Evolutionary conservation across 2,797 vertebrate genomes (phyloP), one percentile per base, ranked within the genome.

Genomic region (Urosaurus nigricauda): DNA sequence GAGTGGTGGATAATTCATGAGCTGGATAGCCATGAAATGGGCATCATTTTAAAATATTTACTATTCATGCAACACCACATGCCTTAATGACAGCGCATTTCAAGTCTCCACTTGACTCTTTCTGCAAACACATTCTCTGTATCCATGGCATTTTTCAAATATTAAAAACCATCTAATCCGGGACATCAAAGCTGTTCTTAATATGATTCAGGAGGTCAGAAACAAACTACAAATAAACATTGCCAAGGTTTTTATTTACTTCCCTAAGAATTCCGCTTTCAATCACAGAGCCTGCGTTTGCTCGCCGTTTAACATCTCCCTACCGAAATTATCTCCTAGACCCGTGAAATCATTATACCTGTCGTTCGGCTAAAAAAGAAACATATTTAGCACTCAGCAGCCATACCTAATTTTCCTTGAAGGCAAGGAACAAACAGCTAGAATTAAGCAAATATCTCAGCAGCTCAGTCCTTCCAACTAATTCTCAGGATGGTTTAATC

Each of bases 381-480:
- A 58, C 53, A 56, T 93, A 93, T 90, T 94, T 91, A 93, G 95
- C 89, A 70, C 88, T 92, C 80, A 80, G 90, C 89, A 91, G 84
- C 87, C 84, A 90, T 90, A 87, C 91, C 92, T 92, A 92, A 94
- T 95, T 96, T 95, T 95, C 93, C 92, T 95, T 90, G 90, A 92
- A 94, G 92, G 93, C 91, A 93, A 93, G 89, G 91, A 95, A 92
- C 91, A 93, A 96, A 92, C 92, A 92, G 89, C 70, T 89, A 93
- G 93, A 94, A 94, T 94, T 93, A 92, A 94, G 89, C 84, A 96
- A 96, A 96, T 96, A 95, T 75, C 88, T 80, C 73, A 90, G 87
- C 87, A 91, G 92, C 91, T 13, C 79, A 86, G 65, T 91, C 92
- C 51, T 88, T 96, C 95, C 93, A 95, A 93, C 90, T 94, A 93